These are phyloP conservation scores for Lepidurus arcticus DNA, from an alignment of 1,140 invertebrate species.

Conservation along the genomic window DNA sequence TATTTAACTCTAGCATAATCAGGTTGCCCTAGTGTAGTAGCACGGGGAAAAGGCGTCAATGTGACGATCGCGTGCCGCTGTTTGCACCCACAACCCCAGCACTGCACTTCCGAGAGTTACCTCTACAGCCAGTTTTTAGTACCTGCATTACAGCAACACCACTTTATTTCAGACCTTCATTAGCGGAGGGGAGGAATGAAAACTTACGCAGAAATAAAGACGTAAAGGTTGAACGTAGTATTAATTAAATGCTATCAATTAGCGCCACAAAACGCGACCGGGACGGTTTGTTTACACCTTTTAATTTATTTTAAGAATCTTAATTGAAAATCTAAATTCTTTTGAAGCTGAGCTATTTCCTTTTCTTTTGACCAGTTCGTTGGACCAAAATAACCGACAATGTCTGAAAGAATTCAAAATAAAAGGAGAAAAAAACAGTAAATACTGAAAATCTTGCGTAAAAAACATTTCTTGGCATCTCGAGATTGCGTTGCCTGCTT, in stretches of 20 bases:
- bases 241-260: neutral
- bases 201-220: neutral
- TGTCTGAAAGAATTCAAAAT: no score
- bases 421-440: no score
- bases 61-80: neutral
- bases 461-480: no score
- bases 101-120: neutral
- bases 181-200: neutral
- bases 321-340: no score
- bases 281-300: no score
- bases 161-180: neutral
- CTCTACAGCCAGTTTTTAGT: neutral
- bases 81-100: neutral
- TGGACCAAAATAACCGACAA: no score
- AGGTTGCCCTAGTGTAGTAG: neutral
- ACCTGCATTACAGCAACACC: neutral
- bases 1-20: constrained; percentile 19
- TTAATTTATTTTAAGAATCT: no score
- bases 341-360: no score
- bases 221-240: neutral
- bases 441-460: no score
- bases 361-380: no score
- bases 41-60: neutral
- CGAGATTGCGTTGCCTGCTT: no score
- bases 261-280: neutral